Percentiles rank a stretch among this genome's conserved stretches.
phyloP scores from a whole-genome alignment of 2,797 vertebrate species.

The Loriculus beryllinus region DNA sequence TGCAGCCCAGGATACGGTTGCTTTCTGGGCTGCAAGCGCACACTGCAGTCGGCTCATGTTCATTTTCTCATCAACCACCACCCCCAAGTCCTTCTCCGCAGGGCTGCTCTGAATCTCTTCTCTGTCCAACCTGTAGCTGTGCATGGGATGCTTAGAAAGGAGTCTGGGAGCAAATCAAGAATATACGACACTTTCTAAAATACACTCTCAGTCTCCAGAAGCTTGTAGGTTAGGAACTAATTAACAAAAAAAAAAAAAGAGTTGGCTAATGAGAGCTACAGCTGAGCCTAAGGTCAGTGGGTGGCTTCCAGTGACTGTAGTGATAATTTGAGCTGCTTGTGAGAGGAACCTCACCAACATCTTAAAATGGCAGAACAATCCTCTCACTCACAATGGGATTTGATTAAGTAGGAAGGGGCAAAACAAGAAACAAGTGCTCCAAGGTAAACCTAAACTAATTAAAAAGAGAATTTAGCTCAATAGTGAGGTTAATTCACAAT shows the following conservation, averaged over 20 bases:
- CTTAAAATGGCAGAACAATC: neutral
- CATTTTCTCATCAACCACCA: neutral
- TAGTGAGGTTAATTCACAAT: neutral
- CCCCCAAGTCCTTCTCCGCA: accelerated
- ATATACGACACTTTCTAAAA: neutral
- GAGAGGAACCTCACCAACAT: neutral
- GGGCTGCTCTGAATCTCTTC: neutral
- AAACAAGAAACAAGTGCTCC: neutral
- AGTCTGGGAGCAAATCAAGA: neutral
- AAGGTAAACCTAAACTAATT: neutral
- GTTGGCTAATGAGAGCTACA: neutral
- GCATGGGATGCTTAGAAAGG: neutral
- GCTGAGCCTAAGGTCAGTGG: neutral
- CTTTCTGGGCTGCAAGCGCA: too few species aligned
- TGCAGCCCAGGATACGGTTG: neutral
- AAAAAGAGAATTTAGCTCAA: neutral
- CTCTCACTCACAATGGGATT: neutral
- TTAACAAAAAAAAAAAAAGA: neutral
- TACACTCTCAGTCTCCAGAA: neutral
- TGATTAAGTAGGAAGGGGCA: neutral
- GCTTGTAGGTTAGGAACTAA: neutral
- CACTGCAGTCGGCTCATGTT: too few species aligned
- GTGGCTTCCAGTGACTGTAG: neutral
- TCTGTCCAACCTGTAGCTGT: neutral
- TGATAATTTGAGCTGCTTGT: neutral